phyloP scores from a whole-genome alignment of 2,113 vertebrate genomes.

The Brachirus orientalis region DNA sequence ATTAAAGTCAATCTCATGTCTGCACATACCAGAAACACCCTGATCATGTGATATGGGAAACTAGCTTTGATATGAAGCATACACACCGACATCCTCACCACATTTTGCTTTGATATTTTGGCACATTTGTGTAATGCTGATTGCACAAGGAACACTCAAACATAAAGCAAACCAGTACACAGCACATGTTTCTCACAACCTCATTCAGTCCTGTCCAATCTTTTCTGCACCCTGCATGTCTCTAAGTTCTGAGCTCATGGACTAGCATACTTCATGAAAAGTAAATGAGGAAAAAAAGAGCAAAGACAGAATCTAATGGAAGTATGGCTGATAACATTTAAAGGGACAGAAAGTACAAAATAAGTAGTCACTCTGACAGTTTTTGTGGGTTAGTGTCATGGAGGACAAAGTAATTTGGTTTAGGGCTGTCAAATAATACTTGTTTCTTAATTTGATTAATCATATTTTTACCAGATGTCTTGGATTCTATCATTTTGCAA shows the following conservation, averaged over 20 bases:
- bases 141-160: conserved; percentile 13
- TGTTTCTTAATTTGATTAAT: too few species aligned
- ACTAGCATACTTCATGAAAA: conserved; percentile 22
- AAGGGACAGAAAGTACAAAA: background rate
- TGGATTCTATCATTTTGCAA: too few species aligned
- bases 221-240: conserved; percentile 15
- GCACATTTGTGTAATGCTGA: background rate
- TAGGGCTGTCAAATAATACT: too few species aligned
- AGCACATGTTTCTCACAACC: conserved; percentile 10
- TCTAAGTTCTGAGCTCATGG: conserved; percentile 36
- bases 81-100: background rate
- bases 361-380: too few species aligned
- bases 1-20: conserved; percentile 51
- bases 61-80: background rate
- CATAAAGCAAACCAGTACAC: background rate
- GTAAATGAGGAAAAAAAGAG: background rate
- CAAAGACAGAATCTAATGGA: background rate
- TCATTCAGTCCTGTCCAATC: conserved; percentile 33
- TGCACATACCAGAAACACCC: conserved; percentile 48
- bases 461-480: too few species aligned
- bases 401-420: too few species aligned
- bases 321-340: too few species aligned
- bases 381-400: too few species aligned
- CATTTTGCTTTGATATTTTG: conserved; percentile 15
- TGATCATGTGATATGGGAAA: conserved; percentile 54